phyloP scores from a whole-genome alignment of 2,797 vertebrate species.

The Lepilemur septentrionalis region DNA sequence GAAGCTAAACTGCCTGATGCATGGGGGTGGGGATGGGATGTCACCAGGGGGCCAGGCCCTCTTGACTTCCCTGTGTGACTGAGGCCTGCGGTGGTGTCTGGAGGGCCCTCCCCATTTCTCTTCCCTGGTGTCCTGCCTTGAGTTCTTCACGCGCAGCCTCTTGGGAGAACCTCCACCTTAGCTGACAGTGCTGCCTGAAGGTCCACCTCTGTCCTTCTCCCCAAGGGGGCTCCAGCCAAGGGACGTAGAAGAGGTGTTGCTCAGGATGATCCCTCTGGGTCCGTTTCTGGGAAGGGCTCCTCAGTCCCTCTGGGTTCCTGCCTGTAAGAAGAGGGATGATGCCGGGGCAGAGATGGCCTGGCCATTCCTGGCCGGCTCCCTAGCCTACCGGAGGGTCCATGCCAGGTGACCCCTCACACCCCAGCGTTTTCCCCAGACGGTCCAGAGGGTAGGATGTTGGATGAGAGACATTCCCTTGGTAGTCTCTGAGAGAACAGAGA shows the following conservation, averaged over 20 bases:
- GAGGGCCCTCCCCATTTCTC: not conserved
- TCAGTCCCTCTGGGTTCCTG: not conserved
- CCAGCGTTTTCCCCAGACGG: not conserved
- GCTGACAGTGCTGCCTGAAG: not conserved
- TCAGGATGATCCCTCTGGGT: not conserved
- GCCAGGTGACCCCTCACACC: not conserved
- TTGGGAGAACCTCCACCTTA: not conserved
- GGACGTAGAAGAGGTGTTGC: not conserved
- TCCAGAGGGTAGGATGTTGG: not conserved
- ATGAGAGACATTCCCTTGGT: not conserved
- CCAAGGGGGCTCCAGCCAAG: not conserved
- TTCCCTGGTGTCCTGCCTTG: too few relatives aligned
- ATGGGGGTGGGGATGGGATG: not conserved
- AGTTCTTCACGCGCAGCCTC: not conserved
- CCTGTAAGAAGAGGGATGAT: not conserved
- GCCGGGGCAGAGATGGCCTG: not conserved
- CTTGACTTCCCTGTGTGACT: not conserved
- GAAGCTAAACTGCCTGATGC: not conserved
- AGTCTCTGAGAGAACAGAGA: not conserved
- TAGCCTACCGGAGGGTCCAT: not conserved
- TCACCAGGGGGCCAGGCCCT: not conserved
- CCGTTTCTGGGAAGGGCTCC: not conserved
- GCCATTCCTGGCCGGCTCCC: not conserved
- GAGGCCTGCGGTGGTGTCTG: not conserved
- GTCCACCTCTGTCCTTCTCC: not conserved